phyloP scores from a whole-genome alignment of 2,113 vertebrate genomes.

The Rousettus leschenaultii region DNA sequence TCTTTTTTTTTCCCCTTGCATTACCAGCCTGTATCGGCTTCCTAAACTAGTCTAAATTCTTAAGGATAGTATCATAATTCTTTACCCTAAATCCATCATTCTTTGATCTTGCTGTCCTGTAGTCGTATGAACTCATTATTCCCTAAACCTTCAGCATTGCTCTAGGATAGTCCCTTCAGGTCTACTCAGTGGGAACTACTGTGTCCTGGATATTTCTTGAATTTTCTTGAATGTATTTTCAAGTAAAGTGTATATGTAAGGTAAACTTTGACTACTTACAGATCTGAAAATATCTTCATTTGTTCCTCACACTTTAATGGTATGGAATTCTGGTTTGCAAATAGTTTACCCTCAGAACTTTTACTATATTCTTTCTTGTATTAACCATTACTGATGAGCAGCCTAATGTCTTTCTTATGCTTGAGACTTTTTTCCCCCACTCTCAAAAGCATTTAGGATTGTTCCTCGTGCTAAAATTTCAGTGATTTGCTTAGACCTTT shows the following conservation, averaged over 20 bases:
- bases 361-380: background rate
- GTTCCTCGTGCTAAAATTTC: background rate
- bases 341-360: conserved; percentile 2
- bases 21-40: background rate
- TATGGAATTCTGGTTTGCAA: background rate
- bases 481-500: background rate
- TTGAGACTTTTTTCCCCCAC: background rate
- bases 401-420: background rate
- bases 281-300: background rate
- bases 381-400: background rate
- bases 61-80: background rate
- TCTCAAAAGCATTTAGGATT: background rate
- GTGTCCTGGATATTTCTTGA: background rate
- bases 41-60: background rate
- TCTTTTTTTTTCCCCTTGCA: background rate
- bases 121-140: background rate
- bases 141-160: background rate
- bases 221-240: background rate
- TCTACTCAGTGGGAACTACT: background rate
- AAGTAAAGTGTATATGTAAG: background rate
- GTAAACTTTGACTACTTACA: background rate
- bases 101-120: background rate
- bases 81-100: background rate
- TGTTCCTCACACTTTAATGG: background rate
- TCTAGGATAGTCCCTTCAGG: background rate